phyloP scores from a whole-genome alignment of 2,888 invertebrate genomes.

The Napeogenes inachia region DNA sequence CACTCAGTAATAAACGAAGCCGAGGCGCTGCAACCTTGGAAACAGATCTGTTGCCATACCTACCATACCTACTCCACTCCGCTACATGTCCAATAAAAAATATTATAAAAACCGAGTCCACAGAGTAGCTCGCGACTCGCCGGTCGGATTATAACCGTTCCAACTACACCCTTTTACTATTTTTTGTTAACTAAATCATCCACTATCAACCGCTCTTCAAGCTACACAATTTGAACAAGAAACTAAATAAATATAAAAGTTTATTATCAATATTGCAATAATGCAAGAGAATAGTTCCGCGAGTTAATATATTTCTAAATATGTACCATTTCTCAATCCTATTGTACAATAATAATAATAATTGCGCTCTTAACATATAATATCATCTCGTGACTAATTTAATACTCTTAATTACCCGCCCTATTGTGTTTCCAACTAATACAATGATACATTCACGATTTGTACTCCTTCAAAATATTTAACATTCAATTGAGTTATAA shows the following conservation, averaged over 20 bases:
- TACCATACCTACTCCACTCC: constrained; percentile 34
- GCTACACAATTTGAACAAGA: constrained; percentile 16
- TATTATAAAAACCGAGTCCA: constrained; percentile 54
- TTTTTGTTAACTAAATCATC: constrained; percentile 39
- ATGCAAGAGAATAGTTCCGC: constrained; percentile 7
- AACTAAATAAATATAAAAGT: constrained; percentile 11
- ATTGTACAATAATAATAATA: constrained; percentile 31
- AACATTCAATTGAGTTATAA: constrained; percentile 30
- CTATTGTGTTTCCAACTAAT: constrained; percentile 55
- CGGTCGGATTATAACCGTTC: constrained; percentile 64
- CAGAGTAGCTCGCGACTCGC: constrained; percentile 42
- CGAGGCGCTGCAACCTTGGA: constrained; percentile 62
- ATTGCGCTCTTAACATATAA: constrained; percentile 34
- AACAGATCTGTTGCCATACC: constrained; percentile 58
- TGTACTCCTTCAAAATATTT: constrained; percentile 30
- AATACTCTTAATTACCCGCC: constrained; percentile 49
- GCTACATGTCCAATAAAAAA: constrained; percentile 59
- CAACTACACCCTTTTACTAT: constrained; percentile 61
- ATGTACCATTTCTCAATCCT: constrained; percentile 50
- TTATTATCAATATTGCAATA: constrained; percentile 16
- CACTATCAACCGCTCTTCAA: constrained; percentile 20
- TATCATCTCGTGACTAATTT: constrained; percentile 49
- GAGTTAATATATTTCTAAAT: constrained; percentile 17
- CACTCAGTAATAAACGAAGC: constrained; percentile 50
- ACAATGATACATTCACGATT: constrained; percentile 42